Conservation (phyloP, 2,888 invertebrate species). For the Hemaris fuciformis region DNA sequence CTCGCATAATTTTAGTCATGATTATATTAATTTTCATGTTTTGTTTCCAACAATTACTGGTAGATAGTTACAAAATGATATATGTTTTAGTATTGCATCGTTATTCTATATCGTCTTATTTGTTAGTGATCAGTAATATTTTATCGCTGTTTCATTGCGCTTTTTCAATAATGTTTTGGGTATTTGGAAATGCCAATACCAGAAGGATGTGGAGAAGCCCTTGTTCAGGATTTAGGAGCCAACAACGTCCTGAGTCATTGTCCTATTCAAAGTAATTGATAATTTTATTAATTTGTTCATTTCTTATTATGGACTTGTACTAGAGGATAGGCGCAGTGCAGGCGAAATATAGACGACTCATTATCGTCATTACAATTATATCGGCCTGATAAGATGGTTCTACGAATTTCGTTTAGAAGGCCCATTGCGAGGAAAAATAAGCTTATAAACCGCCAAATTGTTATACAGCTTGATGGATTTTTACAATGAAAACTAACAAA, state of each 20-base stretch:
- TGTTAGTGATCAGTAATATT: conserved; percentile 37
- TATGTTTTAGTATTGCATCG: conserved; percentile 29
- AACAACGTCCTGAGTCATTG: background rate
- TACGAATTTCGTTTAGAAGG: too few relatives aligned
- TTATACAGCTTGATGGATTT: too few relatives aligned
- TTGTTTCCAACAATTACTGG: conserved; percentile 58
- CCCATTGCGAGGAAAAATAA: too few relatives aligned
- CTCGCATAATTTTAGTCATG: conserved; percentile 55
- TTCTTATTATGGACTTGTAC: too few relatives aligned
- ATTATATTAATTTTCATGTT: conserved; percentile 57
- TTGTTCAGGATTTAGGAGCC: background rate
- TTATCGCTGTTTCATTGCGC: conserved; percentile 61
- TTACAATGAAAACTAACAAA: too few relatives aligned
- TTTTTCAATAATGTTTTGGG: conserved; percentile 63
- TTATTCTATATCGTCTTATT: conserved; percentile 20
- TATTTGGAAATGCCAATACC: conserved; percentile 64
- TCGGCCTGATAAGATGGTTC: too few relatives aligned
- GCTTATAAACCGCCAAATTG: too few relatives aligned
- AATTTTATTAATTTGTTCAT: too few relatives aligned
- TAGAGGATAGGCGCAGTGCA: too few relatives aligned
- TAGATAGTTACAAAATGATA: conserved; percentile 53
- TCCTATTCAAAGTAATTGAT: background rate
- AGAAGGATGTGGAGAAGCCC: conserved; percentile 50
- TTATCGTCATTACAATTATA: too few relatives aligned
- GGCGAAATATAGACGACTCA: too few relatives aligned